Evolutionary conservation across 2,888 invertebrate species (phyloP), one percentile per base, ranked within the genome.

Genomic region (Galerucella nymphaeae): DNA sequence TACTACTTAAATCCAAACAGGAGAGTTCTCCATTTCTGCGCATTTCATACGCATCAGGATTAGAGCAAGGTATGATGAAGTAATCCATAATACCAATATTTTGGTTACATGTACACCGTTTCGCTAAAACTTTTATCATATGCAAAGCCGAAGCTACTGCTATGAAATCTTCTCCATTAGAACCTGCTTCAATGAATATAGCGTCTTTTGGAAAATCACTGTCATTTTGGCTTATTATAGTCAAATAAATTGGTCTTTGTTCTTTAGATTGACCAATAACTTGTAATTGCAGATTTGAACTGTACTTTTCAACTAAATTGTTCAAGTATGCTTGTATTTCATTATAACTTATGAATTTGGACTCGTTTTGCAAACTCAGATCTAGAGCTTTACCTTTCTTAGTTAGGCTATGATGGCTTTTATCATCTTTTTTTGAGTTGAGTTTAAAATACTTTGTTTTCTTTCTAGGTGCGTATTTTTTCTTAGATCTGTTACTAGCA

Each of bases 151-250:
- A 16, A 2, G 63, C 57, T 45, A 70, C 45, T n/a, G 70, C 53
- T 4, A 70, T 45, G 4, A 38, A 38, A 13, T 70, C 70, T 57
- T 45, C 45, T 8, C 70, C 70, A 20, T 64, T 57, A 4, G 63
- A 70, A 13, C 70, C 70, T 13, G 63, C 70, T 64, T 70, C 70
- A 6, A 70, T 70, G 23, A 70, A 70, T 41, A 70, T 23, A 42
- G 57, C 63, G 9, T 70, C 23, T 30, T 63, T 63, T 5, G 42
- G 63, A 0, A n/a, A 16, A 1, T 48, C 16, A 18, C 20, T 69
- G 16, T 53, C 42, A n/a, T 61, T 30, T 55, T 18, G 30, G 13
- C 53, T 23, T n/a, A 62, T 42, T 30, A 67, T 14, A 38, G 41
- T 20, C 23, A 70, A 57, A 45, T 57, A 70, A 20, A 70, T 70